phyloP scores from a whole-genome alignment of 1,140 invertebrate genomes.

The Drosophila orena region DNA sequence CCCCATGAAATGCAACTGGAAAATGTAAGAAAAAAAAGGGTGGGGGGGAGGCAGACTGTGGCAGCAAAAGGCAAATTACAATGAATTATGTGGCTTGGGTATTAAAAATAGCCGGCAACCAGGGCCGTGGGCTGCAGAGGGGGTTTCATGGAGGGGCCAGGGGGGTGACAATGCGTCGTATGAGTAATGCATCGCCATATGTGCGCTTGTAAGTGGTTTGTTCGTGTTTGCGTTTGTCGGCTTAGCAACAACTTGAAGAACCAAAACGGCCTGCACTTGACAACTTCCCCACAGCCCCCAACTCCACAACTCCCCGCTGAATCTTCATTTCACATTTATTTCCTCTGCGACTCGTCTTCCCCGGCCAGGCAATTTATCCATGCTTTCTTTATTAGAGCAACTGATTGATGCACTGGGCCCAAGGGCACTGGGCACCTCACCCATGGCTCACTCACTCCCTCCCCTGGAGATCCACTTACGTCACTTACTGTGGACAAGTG shows the following conservation, averaged over 20 bases:
- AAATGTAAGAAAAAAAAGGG: slow-evolving; percentile 54
- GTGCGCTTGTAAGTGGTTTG: slow-evolving; percentile 23
- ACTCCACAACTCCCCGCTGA: background rate
- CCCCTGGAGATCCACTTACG: slow-evolving; percentile 46
- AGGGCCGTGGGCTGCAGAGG: background rate
- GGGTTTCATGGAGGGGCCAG: slow-evolving; percentile 7
- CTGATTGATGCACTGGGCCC: slow-evolving; percentile 60
- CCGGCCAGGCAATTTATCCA: slow-evolving; percentile 42
- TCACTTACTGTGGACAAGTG: slow-evolving; percentile 45
- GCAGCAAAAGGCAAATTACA: slow-evolving; percentile 72
- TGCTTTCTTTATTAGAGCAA: slow-evolving; percentile 36
- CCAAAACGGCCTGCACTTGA: slow-evolving; percentile 53
- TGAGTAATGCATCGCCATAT: slow-evolving; percentile 59
- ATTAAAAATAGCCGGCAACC: slow-evolving; percentile 72
- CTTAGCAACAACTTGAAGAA: slow-evolving; percentile 43
- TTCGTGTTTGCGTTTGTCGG: slow-evolving; percentile 34
- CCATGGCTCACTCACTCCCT: slow-evolving; percentile 4
- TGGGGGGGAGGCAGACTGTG: slow-evolving; percentile 23
- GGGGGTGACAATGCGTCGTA: slow-evolving; percentile 53
- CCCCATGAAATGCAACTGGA: slow-evolving; percentile 64
- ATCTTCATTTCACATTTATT: slow-evolving; percentile 47
- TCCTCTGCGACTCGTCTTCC: slow-evolving; percentile 23
- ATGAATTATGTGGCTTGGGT: slow-evolving; percentile 77
- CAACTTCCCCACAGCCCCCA: slow-evolving; percentile 27
- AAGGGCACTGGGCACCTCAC: slow-evolving; percentile 43